phyloP scores from a whole-genome alignment of 1,140 invertebrate genomes.

The Apis mellifera region Amel_HAv3.1 CM009939.2:5461001-5461500 shows the following conservation, averaged over 20 bases:
- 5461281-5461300: neutral
- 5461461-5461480: neutral
- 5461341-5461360: neutral
- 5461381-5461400: no score
- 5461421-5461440: no score
- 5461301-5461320: neutral
- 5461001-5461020: slow-evolving; percentile 76
- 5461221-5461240: neutral
- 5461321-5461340: no score
- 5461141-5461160: neutral
- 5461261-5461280: neutral
- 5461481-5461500: neutral
- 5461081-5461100: neutral
- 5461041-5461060: slow-evolving; percentile 18
- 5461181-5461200: neutral
- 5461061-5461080: slow-evolving; percentile 27
- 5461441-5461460: neutral
- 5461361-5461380: neutral
- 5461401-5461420: neutral
- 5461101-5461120: neutral
- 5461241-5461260: slow-evolving; percentile 13
- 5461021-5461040: slow-evolving; percentile 66
- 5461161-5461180: neutral
- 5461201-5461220: slow-evolving; percentile 6
- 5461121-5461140: neutral